Conservation (phyloP, 2,888 invertebrate genomes). For the Mamestra brassicae region DNA sequence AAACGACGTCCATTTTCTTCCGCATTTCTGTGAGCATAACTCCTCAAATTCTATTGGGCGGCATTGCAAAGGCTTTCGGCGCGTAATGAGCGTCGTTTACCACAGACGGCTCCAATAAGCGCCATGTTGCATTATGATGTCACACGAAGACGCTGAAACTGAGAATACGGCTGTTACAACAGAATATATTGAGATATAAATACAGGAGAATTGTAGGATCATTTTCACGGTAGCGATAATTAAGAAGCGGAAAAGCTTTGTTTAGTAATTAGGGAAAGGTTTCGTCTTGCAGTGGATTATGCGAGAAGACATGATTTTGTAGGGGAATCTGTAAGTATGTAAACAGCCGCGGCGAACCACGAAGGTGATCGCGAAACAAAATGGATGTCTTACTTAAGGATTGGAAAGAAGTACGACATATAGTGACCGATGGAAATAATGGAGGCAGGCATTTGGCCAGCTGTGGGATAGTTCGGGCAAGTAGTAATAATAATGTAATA, state of each 20-base stretch:
- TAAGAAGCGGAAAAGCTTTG: not conserved
- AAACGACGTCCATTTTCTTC: constrained; percentile 34
- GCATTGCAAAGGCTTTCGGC: constrained; percentile 23
- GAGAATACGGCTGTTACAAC: constrained; percentile 3
- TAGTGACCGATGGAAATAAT: not conserved
- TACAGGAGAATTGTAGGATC: not conserved
- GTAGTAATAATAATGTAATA: no score
- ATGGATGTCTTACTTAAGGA: not conserved
- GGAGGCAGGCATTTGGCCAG: not conserved
- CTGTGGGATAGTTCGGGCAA: no score
- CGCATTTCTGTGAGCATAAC: constrained; percentile 13
- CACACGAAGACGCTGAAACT: constrained; percentile 14
- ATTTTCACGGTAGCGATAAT: constrained; percentile 2
- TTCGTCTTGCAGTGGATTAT: not conserved
- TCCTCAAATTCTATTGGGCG: constrained; percentile 45
- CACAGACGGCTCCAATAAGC: constrained; percentile 30
- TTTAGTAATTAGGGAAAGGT: not conserved
- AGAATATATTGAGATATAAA: constrained; percentile 18
- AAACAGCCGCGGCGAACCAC: not conserved
- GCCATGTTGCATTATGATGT: constrained; percentile 33
- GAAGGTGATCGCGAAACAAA: not conserved
- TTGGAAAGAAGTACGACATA: not conserved
- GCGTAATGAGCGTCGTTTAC: constrained; percentile 41
- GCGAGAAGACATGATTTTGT: not conserved
- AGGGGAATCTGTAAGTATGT: not conserved